A percentile compares a stretch with the other conserved stretches of the same genome.
Evolutionary conservation across 2,113 vertebrate genomes (phyloP).

Genomic region (Tachysurus vachellii): DNA sequence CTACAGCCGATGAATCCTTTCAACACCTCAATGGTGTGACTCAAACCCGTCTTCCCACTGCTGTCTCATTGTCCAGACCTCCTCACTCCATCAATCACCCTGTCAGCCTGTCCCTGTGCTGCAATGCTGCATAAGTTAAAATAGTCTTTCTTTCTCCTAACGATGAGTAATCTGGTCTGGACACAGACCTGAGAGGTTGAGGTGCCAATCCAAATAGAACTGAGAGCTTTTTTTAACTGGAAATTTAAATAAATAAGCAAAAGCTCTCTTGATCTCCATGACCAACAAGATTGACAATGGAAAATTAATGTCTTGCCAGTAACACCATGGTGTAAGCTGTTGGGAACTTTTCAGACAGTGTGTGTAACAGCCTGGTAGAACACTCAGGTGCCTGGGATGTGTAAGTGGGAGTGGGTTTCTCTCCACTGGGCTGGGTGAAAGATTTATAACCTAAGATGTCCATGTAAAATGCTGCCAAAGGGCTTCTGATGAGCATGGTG

Average conservation of each 20-base stretch:
- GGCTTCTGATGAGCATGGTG: background rate
- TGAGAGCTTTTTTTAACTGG: slow-evolving; percentile 29
- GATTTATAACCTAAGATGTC: slow-evolving; percentile 21
- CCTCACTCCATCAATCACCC: slow-evolving; percentile 52
- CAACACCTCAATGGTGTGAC: slow-evolving; percentile 31
- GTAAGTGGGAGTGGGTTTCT: slow-evolving; percentile 20
- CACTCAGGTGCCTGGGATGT: slow-evolving; percentile 31
- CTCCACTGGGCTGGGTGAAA: slow-evolving; percentile 3
- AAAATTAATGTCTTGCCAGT: slow-evolving; percentile 11
- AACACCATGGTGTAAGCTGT: slow-evolving; percentile 3
- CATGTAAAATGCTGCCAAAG: background rate
- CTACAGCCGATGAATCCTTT: slow-evolving; percentile 31
- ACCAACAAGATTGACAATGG: background rate
- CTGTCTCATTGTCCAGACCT: slow-evolving; percentile 47
- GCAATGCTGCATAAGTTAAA: slow-evolving; percentile 31
- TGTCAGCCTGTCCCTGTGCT: slow-evolving; percentile 35
- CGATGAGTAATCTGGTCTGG: slow-evolving; percentile 52
- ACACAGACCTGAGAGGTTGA: slow-evolving; percentile 40
- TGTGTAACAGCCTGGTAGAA: slow-evolving; percentile 19
- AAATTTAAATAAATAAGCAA: slow-evolving; percentile 52
- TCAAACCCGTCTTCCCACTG: slow-evolving; percentile 23
- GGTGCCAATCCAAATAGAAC: slow-evolving; percentile 49
- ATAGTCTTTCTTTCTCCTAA: slow-evolving; percentile 35
- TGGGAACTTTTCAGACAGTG: slow-evolving; percentile 32
- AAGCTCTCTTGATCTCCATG: slow-evolving; percentile 24